phyloP scores from a whole-genome alignment of 2,797 vertebrate genomes.

The Lagodon rhomboides region DNA sequence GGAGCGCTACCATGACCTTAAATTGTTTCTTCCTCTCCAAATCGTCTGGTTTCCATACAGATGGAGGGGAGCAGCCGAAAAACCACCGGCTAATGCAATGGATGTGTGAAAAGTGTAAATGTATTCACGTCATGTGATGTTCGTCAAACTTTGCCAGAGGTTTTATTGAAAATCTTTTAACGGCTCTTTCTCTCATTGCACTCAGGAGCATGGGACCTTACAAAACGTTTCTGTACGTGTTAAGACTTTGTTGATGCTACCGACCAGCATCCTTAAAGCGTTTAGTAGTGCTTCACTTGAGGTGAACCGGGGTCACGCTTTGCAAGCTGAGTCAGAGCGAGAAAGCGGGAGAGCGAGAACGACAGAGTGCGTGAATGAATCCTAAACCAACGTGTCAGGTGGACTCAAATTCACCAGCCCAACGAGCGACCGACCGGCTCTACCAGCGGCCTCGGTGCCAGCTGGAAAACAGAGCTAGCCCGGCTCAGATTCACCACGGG shows the following conservation, averaged over 20 bases:
- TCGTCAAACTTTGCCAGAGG: slow-evolving; percentile 13
- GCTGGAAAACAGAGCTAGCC: slow-evolving; percentile 69
- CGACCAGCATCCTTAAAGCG: neutral
- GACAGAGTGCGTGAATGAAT: slow-evolving; percentile 65
- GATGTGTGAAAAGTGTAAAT: slow-evolving; percentile 44
- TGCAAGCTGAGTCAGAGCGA: slow-evolving; percentile 25
- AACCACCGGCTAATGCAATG: slow-evolving; percentile 47
- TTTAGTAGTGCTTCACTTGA: slow-evolving; percentile 10
- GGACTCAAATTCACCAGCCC: slow-evolving; percentile 68
- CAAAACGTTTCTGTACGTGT: neutral
- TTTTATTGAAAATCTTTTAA: neutral
- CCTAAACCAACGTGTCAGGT: slow-evolving; percentile 73
- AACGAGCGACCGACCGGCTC: slow-evolving; percentile 55
- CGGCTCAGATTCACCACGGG: slow-evolving; percentile 73
- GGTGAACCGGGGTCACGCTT: slow-evolving; percentile 52
- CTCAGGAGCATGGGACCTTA: neutral
- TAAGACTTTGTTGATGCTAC: neutral
- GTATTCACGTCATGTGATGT: neutral
- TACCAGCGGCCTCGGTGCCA: slow-evolving; percentile 65
- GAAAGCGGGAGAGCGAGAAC: slow-evolving; percentile 37
- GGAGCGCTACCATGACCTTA: slow-evolving; percentile 38
- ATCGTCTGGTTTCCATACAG: slow-evolving; percentile 40
- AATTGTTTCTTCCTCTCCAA: slow-evolving; percentile 43
- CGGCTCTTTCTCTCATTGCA: neutral
- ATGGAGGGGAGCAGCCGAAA: slow-evolving; percentile 38